Conservation (phyloP, 2,888 invertebrate genomes). For the Drosophila trichaetosa region DNA sequence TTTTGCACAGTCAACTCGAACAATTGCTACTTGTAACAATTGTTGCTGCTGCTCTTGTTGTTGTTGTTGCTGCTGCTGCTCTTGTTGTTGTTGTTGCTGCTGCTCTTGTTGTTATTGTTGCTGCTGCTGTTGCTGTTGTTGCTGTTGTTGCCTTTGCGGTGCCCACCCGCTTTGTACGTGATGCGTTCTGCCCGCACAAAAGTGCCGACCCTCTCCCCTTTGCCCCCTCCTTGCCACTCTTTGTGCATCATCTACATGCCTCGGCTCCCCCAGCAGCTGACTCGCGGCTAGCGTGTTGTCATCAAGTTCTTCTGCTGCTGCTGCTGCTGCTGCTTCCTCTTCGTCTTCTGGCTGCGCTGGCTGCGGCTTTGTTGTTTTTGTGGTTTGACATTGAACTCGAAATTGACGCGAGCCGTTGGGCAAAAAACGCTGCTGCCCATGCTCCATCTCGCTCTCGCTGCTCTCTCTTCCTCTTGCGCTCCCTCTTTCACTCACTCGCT, state of each 20-base stretch:
- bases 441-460: slow-evolving; percentile 6
- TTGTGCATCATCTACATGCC: background rate
- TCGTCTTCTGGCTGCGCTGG: background rate
- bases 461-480: slow-evolving; percentile 10
- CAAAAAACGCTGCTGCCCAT: slow-evolving; percentile 53
- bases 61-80: slow-evolving; percentile 3
- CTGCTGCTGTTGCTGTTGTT: slow-evolving; percentile 23
- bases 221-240: background rate
- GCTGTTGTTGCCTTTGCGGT: slow-evolving; percentile 14
- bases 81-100: slow-evolving; percentile 13
- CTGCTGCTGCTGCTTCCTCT: background rate
- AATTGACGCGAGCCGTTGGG: slow-evolving; percentile 73
- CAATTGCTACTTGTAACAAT: slow-evolving; percentile 12
- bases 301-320: slow-evolving; percentile 16
- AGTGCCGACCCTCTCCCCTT: slow-evolving; percentile 16
- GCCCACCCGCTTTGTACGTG: slow-evolving; percentile 21
- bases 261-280: slow-evolving; percentile 2
- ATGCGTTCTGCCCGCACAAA: slow-evolving; percentile 31
- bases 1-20: background rate
- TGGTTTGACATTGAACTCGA: slow-evolving; percentile 81
- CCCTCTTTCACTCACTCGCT: background rate
- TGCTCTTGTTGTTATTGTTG: slow-evolving; percentile 9
- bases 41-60: slow-evolving; percentile 11
- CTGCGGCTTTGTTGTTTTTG: slow-evolving; percentile 51
- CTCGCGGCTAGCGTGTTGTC: slow-evolving; percentile 20